Base-by-base conservation (phyloP, 1,140 invertebrate genomes). In the Calephelis nemesis region DNA sequence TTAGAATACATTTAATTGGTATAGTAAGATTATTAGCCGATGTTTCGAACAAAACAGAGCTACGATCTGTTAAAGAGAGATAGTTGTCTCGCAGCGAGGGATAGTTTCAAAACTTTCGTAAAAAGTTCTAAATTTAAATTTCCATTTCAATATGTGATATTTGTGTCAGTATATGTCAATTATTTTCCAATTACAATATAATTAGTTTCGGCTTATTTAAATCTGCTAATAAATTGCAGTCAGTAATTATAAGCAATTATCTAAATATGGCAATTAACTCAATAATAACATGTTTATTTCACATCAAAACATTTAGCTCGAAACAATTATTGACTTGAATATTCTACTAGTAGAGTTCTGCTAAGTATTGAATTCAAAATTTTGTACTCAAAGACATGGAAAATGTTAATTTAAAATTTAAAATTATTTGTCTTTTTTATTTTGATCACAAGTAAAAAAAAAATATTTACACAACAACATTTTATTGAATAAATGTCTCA, bases 281-380 rank as follows among this genome's bases (percentile, higher is more conserved):
- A 15, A 58, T 58, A 58, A 58, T 39, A 58, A 58, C 52, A 58
- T 58, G 52, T 58, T 58, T 58, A 58, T 58, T 58, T 39, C 52
- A 58, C n/a, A 52, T 13, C 52, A 39, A 58, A 58, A 58, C 11
- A 30, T 30, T 11, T 58, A 39, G 52, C 30, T 39, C 10, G 10
- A 54, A 54, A 58, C 52, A 19, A 30, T 6, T 39, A 58, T 58
- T 58, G 11, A 30, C 6, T 39, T 39, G 19, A 58, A 58, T 58
- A 30, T 11, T 11, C 19, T 30, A 58, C 7, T 7, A 58, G 52
- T 58, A 54, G 15, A 5, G 8, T 54, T 39, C 30, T 19, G 19
- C 9, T 58, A 10, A 58, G 30, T 58, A 5, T 45, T 9, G 8
- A 4, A 45, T 45, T 30, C 15, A 30, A 30, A 30, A 45, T 45